These are phyloP conservation scores for Magallana nippona DNA, from an alignment of 2,888 invertebrate species.

Conservation along the genomic window DNA sequence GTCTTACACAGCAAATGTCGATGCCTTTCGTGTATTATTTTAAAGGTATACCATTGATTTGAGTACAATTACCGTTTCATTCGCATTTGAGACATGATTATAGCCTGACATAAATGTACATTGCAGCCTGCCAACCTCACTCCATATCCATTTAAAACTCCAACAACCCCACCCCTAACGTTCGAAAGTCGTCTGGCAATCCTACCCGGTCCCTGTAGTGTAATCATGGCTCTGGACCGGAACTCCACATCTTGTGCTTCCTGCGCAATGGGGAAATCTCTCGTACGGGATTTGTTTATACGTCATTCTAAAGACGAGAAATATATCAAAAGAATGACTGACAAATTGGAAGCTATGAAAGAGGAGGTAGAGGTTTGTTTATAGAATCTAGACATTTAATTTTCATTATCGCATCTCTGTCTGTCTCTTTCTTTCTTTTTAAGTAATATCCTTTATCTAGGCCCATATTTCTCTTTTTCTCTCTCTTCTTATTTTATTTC, in stretches of 20 bases:
- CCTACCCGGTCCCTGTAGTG: slow-evolving; percentile 44
- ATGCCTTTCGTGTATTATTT: no score
- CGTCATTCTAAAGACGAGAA: slow-evolving; percentile 2
- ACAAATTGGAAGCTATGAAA: slow-evolving; percentile 35
- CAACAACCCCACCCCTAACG: neutral
- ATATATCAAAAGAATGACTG: slow-evolving; percentile 23
- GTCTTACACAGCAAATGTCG: no score
- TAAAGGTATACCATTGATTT: no score
- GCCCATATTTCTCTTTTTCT: no score
- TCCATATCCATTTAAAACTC: no score
- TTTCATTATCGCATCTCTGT: neutral
- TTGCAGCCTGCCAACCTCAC: no score
- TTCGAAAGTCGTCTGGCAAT: slow-evolving; percentile 39
- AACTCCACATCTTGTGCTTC: slow-evolving; percentile 33
- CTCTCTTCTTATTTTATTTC: no score
- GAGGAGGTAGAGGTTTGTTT: slow-evolving; percentile 42
- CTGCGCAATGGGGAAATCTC: slow-evolving; percentile 40
- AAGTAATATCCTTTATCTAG: no score
- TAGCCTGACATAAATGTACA: no score
- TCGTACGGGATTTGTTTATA: slow-evolving; percentile 16
- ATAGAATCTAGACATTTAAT: neutral
- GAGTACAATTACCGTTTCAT: no score
- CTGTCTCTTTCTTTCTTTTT: neutral
- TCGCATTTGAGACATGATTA: no score
- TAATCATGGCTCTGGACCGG: slow-evolving; percentile 30